These are phyloP conservation scores for Diorhabda sublineata DNA, from an alignment of 1,140 invertebrate species.

Conservation along the genomic window DNA sequence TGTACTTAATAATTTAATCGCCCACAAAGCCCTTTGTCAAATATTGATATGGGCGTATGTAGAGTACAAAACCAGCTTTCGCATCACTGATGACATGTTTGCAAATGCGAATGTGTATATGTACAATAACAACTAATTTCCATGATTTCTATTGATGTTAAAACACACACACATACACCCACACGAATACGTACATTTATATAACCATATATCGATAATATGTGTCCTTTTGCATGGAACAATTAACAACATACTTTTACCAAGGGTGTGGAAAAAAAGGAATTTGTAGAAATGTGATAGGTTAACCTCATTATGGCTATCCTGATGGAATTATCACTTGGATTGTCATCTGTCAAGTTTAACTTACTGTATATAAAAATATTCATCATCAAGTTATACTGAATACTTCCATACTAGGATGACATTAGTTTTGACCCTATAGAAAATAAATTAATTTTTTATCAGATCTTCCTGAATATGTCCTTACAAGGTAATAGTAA, in stretches of 20 bases:
- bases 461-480: too few species aligned
- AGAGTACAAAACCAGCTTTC: conserved; percentile 20
- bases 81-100: conserved; percentile 26
- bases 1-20: conserved; percentile 26
- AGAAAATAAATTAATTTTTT: too few species aligned
- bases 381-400: too few species aligned
- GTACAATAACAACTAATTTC: conserved; percentile 38
- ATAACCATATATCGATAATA: not conserved
- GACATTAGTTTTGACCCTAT: too few species aligned
- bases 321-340: too few species aligned
- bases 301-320: too few species aligned
- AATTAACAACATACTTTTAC: not conserved
- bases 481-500: too few species aligned
- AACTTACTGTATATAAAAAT: too few species aligned
- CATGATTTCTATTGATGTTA: conserved; percentile 35
- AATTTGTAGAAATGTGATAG: too few species aligned
- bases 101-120: conserved; percentile 16
- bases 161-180: not conserved
- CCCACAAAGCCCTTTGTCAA: conserved; percentile 30
- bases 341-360: too few species aligned
- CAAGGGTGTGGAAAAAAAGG: too few species aligned
- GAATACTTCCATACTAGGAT: too few species aligned
- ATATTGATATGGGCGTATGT: conserved; percentile 26
- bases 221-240: not conserved
- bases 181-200: not conserved